Base-by-base conservation (phyloP, 2,888 invertebrate genomes). In the Lasioglossum lativentre region DNA sequence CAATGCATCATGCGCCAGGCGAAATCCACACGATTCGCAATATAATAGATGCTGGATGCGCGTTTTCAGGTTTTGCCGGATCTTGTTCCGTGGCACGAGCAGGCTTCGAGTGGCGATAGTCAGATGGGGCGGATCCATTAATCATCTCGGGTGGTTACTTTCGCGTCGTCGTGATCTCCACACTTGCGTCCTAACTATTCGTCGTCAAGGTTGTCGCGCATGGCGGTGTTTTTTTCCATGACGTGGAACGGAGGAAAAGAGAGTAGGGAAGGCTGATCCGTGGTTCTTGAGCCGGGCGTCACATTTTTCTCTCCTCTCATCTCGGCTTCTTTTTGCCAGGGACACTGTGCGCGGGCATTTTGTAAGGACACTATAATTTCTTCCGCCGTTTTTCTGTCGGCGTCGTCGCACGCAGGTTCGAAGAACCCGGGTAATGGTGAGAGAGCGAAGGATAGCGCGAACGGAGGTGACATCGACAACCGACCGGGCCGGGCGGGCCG, bases 111-210 rank as follows among this genome's bases (percentile, higher is more conserved):
- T 52, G 63, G 66, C 74, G 68, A 83, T 83, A 81, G 81, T 66
- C 75, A 42, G 75, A 84, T 76, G 88, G 85, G 85, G 10, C 83
- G 85, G 78, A 86, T 91, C 88, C 92, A 94, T 93, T 93, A 93
- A 93, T 93, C 92, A 93, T 92, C 88, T 88, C 87, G 78, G 88
- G 85, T 86, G 88, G 89, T 93, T 92, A 92, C 90, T 90, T 89
- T 89, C 89, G 87, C 86, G 87, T 91, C 91, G 85, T 89, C 91
- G 91, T 91, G 92, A 92, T 92, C 91, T 91, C 86, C 86, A 38
- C 87, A 85, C 89, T 80, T 72, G 47, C 75, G 27, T 56, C 4
- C 42, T 3, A 34, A n/a, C 63, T 27, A 27, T 74, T 78, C 56
- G 63, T 72, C 83, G 63, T 75, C 75, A 70, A 66, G 66, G 81